These are phyloP conservation scores for Euphydryas editha DNA, from an alignment of 2,888 invertebrate species.

Conservation along the genomic window DNA sequence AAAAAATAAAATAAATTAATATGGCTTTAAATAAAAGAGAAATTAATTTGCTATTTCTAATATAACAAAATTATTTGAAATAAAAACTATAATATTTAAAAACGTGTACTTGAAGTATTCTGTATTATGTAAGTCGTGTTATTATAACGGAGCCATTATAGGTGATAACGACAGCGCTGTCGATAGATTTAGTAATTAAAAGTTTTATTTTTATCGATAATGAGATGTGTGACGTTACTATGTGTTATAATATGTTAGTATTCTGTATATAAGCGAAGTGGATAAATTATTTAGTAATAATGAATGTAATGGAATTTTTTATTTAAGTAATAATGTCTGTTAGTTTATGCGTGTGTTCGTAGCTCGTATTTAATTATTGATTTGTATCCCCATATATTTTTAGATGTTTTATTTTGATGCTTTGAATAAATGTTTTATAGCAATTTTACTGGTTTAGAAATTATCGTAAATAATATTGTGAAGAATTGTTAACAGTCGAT, in stretches of 20 bases:
- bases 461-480: too few relatives aligned
- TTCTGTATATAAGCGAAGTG: constrained; percentile 37
- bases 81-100: background rate
- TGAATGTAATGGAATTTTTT: constrained; percentile 28
- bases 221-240: constrained; percentile 32
- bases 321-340: constrained; percentile 18
- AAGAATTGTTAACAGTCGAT: too few relatives aligned
- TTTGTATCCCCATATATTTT: background rate
- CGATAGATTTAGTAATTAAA: constrained; percentile 34
- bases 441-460: background rate
- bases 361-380: background rate
- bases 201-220: constrained; percentile 26
- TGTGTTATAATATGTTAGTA: constrained; percentile 26
- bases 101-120: constrained; percentile 24
- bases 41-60: background rate
- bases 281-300: constrained; percentile 27
- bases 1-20: too few relatives aligned
- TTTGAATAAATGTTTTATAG: background rate
- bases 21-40: too few relatives aligned
- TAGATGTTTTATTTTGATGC: background rate
- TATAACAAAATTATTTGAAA: too few relatives aligned
- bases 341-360: background rate
- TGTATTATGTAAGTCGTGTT: constrained; percentile 11
- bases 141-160: constrained; percentile 33
- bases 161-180: constrained; percentile 34